Evolutionary conservation across 2,113 vertebrate genomes (phyloP), one percentile per base, ranked within the genome.

Genomic region (Gambusia holbrooki): DNA sequence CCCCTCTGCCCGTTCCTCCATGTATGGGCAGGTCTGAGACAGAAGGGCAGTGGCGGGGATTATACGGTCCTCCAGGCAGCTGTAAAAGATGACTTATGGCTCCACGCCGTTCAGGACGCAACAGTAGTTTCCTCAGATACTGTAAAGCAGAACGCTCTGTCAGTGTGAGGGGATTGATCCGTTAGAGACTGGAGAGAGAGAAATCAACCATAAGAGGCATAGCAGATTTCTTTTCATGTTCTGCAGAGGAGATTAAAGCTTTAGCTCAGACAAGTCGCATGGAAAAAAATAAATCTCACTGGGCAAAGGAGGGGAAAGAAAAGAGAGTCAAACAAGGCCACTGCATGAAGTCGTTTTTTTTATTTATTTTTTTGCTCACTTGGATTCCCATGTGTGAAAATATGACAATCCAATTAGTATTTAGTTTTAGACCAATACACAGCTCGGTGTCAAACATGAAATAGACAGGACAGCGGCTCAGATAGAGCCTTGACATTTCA

Each of bases 351-450:
- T 83, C 76, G 6, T 33, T 33, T 32, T 5, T 32, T 62, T 77
- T 73, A 76, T 48, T 48, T 25, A n/a, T 58, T 11, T 77, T 84
- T 71, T 86, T 30, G 1, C 77, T 73, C 40, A 54, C 73, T 83
- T 72, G 83, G 84, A 87, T 86, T 87, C 90, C 82, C 88, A 70
- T 19, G 51, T 68, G 83, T 80, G 61, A 85, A 82, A 80, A 92
- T 82, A 87, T 87, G 86, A 91, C 87, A 91, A 92, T 93, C 86
- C 87, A 90, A 93, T 94, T 91, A 92, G 81, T 2, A 28, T 63
- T 37, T 64, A 51, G 60, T 80, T 92, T 89, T 62, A 80, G 71
- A 81, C 65, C 51, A 37, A 81, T 87, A 22, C 73, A n/a, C 15
- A 2, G 60, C 84, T 28, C 6, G 19, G 72, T 40, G 28, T 76